phyloP scores from a whole-genome alignment of 2,888 invertebrate species.

The Chirona hameri region DNA sequence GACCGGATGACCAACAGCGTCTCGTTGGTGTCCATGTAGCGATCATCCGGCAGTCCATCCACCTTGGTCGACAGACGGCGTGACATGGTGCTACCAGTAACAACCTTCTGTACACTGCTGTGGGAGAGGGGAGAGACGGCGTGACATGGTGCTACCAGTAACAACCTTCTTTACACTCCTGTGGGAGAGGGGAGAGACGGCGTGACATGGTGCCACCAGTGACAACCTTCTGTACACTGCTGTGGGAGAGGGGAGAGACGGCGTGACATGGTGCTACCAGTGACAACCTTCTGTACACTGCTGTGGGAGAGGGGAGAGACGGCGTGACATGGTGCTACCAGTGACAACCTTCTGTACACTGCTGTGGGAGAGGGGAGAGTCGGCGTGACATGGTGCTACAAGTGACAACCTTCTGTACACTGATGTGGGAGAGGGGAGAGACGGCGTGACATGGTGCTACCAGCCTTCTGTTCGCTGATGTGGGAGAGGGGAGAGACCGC shows the following conservation, averaged over 20 bases:
- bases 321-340: constrained; percentile 47
- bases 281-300: too few relatives aligned
- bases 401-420: too few relatives aligned
- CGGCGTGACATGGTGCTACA: too few relatives aligned
- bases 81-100: constrained; percentile 63
- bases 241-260: constrained; percentile 34
- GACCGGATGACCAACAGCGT: constrained; percentile 90
- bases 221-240: constrained; percentile 92
- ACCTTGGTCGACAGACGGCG: constrained; percentile 91
- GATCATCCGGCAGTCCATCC: constrained; percentile 88
- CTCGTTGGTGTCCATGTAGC: constrained; percentile 87
- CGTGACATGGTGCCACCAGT: constrained; percentile 55
- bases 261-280: too few relatives aligned
- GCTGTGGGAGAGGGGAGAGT: constrained; percentile 42
- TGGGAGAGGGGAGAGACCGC: constrained; percentile 8
- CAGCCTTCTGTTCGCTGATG: constrained; percentile 89
- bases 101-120: constrained; percentile 46
- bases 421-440: too few relatives aligned
- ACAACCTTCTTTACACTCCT: too few relatives aligned
- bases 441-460: too few relatives aligned
- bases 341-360: constrained; percentile 97
- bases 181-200: too few relatives aligned
- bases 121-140: too few relatives aligned
- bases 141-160: too few relatives aligned
- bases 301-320: too few relatives aligned